Base-by-base conservation (phyloP, 2,888 invertebrate species). In the Cantharis lateralis region DNA sequence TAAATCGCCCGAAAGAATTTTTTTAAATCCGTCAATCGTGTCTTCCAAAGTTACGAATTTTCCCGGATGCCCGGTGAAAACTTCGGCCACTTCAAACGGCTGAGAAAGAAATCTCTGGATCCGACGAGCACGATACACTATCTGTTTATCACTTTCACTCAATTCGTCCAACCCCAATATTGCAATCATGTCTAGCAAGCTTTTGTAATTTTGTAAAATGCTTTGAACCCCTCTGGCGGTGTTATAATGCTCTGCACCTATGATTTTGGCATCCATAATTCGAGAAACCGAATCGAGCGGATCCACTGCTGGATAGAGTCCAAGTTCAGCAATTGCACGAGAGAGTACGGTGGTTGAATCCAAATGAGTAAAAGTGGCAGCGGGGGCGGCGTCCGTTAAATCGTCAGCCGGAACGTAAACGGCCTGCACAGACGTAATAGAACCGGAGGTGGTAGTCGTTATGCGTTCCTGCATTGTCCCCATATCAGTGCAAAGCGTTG, bases 141-240 rank as follows among this genome's bases (percentile, higher is more conserved):
- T 98, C 86, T 98, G 87, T 89, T 98, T 99, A 89, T 99, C 99
- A 84, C 99, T 98, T 89, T 99, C 99, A 71, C 98, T 98, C 90
- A 99, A 92, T 87, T 98, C 98, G 87, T 99, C 98, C 98, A 99
- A 98, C 89, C 98, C 98, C 91, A 99, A 91, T 89, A 98, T 98
- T 80, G 98, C 98, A 88, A 99, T 99, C 86, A 99, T 98, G 89
- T 99, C 98, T 89, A 93, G 90, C 63, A 91, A 87, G 0, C 91
- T 91, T 84, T 91, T 91, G 87, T 91, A 90, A 84, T 91, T 93
- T 88, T 95, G 95, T 76, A 95, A 90, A 85, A 95, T 96, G 89
- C 97, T 97, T 89, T 97, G 97, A 74, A 97, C 97, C 79, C 94
- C 95, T 89, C 97, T 93, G 82, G 97, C 97, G 16, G 95, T 92